phyloP scores from a whole-genome alignment of 2,113 vertebrate genomes.

The Clarias macrocephalus region DNA sequence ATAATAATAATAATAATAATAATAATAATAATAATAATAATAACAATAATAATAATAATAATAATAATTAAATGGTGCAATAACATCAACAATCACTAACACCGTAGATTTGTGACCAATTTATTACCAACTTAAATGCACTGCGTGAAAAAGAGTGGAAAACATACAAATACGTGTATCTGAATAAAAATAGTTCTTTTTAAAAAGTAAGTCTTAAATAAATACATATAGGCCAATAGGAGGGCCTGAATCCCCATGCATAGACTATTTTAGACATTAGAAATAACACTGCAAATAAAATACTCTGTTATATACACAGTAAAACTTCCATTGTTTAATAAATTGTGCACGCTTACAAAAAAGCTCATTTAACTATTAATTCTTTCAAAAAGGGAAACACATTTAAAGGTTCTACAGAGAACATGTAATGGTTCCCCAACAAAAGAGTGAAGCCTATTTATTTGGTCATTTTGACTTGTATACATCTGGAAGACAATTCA shows the following conservation, averaged over 20 bases:
- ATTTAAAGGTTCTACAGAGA: neutral
- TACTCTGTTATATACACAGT: constrained; percentile 31
- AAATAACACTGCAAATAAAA: constrained; percentile 31
- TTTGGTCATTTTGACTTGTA: neutral
- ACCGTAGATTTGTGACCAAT: constrained; percentile 50
- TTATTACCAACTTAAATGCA: constrained; percentile 56
- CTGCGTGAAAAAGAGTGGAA: constrained; percentile 66
- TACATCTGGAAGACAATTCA: neutral
- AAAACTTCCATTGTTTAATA: constrained; percentile 6
- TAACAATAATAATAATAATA: neutral
- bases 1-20: constrained; percentile 12
- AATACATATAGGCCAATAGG: constrained; percentile 23
- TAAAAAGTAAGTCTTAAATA: constrained; percentile 58
- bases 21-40: neutral
- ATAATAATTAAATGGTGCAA: neutral
- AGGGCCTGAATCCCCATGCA: constrained; percentile 44
- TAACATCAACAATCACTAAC: neutral
- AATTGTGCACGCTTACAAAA: neutral
- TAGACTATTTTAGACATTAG: constrained; percentile 25
- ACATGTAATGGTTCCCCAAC: no score
- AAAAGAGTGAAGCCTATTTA: neutral
- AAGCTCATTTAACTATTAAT: neutral
- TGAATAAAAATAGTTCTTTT: constrained; percentile 66
- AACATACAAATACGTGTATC: constrained; percentile 61
- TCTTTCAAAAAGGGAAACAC: neutral